Evolutionary conservation across 2,888 invertebrate genomes (phyloP), one percentile per base, ranked within the genome.

Genomic region (Pecten maximus): DNA sequence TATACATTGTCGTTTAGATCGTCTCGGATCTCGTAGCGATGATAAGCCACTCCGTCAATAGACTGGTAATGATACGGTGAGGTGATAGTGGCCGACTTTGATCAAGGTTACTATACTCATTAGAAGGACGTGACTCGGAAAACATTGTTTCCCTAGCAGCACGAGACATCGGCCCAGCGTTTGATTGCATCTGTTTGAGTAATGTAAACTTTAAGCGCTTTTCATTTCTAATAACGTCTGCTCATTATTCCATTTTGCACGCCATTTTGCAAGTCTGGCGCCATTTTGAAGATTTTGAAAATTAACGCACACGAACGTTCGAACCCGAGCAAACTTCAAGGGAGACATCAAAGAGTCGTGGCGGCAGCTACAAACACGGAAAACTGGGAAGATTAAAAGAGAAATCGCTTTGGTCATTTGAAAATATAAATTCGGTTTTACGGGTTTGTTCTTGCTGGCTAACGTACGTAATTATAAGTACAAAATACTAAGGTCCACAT

Each of bases 231-330:
- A 74, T 74, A 74, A 35, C 74, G 74, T 74, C 74, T 74, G 74
- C 28, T 35, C 74, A 35, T 28, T 74, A 74, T 74, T 74, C 74
- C 74, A 74, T 74, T 74, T 74, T 74, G 74, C 74, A 74, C 74
- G 74, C 74, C 74, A 74, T 74, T 74, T 74, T 74, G 74, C 74
- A 28, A 74, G 74, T 74, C 28, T 74, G 74, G 74, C 74, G 74
- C 74, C 74, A 74, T 35, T 74, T 74, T 74, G 74, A 74, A 74
- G 74, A 74, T 74, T 74, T 74, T 60, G 60, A 35, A 74, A 74
- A 74, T 74, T 74, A 74, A 74, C 74, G 28, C 16, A 74, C 74
- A 74, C 74, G 74, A 74, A 35, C 74, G 74, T 28, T 35, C 74
- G 10, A 74, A 74, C 35, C 74, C 74, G 74, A 74, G 35, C 74